Conservation (phyloP, 2,113 vertebrate species). For the Pedionomus torquatus region DNA sequence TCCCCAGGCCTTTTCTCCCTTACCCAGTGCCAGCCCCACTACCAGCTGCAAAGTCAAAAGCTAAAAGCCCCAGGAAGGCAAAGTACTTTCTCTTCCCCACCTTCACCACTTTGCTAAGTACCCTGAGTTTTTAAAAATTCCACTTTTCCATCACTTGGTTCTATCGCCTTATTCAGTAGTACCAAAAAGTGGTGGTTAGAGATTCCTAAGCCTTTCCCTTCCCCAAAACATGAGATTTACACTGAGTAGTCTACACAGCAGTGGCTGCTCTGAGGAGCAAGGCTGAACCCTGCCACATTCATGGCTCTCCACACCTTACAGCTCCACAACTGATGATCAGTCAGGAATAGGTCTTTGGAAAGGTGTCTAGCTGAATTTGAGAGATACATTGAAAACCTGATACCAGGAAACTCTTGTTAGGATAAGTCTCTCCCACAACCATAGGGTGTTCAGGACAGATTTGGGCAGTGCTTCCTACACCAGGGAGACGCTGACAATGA, state of each 20-base stretch:
- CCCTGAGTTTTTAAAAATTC: not conserved
- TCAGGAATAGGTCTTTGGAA: not conserved
- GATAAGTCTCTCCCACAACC: not conserved
- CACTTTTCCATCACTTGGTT: not conserved
- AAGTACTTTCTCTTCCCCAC: not conserved
- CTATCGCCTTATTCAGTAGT: not conserved
- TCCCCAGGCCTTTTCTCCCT: no score
- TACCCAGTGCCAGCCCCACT: not conserved
- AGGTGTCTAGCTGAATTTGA: not conserved
- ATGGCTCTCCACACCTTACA: not conserved
- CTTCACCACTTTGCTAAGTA: not conserved
- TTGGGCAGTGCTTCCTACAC: not conserved
- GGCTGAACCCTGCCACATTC: not conserved
- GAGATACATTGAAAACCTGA: not conserved
- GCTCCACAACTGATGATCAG: rapidly evolving
- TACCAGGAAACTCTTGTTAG: not conserved
- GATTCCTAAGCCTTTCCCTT: not conserved
- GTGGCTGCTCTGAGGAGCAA: not conserved
- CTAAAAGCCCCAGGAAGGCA: not conserved
- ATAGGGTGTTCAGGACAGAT: not conserved
- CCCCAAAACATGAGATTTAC: not conserved
- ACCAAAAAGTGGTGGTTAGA: not conserved
- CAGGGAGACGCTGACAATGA: not conserved
- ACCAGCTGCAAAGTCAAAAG: not conserved
- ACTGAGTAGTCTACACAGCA: rapidly evolving